Base-by-base conservation (phyloP, 2,888 invertebrate genomes). In the Eupithecia centaureata region DNA sequence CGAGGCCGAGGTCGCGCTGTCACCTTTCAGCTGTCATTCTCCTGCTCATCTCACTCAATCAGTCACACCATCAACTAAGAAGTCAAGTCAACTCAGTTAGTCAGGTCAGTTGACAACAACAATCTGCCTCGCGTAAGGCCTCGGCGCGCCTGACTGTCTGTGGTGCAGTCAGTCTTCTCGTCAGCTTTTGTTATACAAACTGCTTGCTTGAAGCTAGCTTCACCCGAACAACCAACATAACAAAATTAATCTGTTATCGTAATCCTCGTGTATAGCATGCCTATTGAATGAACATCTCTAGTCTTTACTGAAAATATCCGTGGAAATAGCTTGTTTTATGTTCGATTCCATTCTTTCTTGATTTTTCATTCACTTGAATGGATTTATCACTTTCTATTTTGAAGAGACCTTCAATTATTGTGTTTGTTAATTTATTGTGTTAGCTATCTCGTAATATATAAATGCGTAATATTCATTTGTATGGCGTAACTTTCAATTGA, bases 1-100 rank as follows among this genome's bases (percentile, higher is more conserved):
- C 84, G 85, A 88, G 86, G 86, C 84, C 84, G 81, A 89, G 82
- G 84, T 80, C 59, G 30, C 35, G 22, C 64, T 22, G 61, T 67
- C 66, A 52, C 58, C 13, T 27, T 27, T 13, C 52, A 18, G 27
- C 22, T 54, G 25, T 25, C 22, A 22, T 25, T 30, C 35, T 58
- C 32, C 38, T 3, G 10, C 15, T 13, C 7, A 13, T 38, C 15
- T 3, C 7, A 33, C 7, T 33, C 33, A 33, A n/a, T n/a, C n/a
- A n/a, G n/a, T n/a, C n/a, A n/a, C n/a, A n/a, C n/a, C n/a, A n/a
- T n/a, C n/a, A n/a, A n/a, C n/a, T n/a, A n/a, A n/a, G n/a, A n/a
- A n/a, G n/a, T n/a, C n/a, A n/a, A n/a, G n/a, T n/a, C n/a, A n/a
- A n/a, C n/a, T n/a, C n/a, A n/a, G n/a, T n/a, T n/a, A n/a, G n/a